These are phyloP conservation scores for Staurois parvus DNA, from an alignment of 2,797 vertebrate species.

Conservation along the genomic window DNA sequence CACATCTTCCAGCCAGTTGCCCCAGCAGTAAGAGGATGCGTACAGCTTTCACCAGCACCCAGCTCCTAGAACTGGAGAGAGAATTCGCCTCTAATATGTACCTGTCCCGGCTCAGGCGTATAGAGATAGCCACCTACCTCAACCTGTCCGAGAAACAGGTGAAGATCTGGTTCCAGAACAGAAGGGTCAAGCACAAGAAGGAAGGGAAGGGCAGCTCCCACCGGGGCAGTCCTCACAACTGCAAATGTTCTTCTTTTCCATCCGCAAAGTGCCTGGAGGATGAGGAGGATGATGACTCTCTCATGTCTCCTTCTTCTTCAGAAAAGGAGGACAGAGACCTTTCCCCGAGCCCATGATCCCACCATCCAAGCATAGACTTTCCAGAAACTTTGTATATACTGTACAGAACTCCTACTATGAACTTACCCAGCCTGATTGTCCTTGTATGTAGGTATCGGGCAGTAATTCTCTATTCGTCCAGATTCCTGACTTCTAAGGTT, in stretches of 20 bases:
- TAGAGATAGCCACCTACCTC: conserved; percentile 98
- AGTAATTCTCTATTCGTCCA: no score
- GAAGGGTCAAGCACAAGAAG: conserved; percentile 99
- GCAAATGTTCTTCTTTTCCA: conserved; percentile 92
- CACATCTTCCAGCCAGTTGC: conserved; percentile 88
- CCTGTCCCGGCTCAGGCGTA: conserved; percentile 94
- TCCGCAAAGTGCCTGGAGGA: conserved; percentile 88
- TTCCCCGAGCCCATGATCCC: conserved; percentile 86
- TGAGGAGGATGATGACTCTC: conserved; percentile 90
- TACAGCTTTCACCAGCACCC: conserved; percentile 98
- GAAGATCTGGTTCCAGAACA: conserved; percentile 99
- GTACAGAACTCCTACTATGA: not conserved
- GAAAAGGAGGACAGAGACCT: conserved; percentile 95
- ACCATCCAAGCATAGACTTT: conserved; percentile 46
- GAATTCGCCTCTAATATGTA: conserved; percentile 99
- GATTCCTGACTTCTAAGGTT: not conserved
- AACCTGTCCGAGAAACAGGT: conserved; percentile 98
- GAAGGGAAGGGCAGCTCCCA: conserved; percentile 90
- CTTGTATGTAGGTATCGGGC: no score
- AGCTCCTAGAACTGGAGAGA: conserved; percentile 95
- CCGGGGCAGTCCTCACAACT: conserved; percentile 82
- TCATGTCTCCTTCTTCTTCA: conserved; percentile 94
- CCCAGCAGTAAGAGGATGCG: conserved; percentile 98
- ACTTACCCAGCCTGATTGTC: no score
- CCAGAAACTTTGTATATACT: conserved; percentile 9